Conservation (phyloP, 2,888 invertebrate species). For the Parasteatoda lunata region DNA sequence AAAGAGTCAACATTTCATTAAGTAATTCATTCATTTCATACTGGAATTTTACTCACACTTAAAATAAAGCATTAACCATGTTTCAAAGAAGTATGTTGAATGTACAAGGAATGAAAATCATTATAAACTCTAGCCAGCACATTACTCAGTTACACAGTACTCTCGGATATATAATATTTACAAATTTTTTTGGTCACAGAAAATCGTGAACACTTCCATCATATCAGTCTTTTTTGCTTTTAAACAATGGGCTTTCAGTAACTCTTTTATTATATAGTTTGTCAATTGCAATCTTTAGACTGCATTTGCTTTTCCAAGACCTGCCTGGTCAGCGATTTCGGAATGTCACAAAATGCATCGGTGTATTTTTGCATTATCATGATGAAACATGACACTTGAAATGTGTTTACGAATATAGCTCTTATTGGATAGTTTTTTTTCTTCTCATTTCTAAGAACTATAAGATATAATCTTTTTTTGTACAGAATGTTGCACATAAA, state of each 20-base stretch:
- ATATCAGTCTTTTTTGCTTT: conserved; percentile 33
- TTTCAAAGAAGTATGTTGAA: conserved; percentile 26
- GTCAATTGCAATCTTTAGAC: conserved; percentile 12
- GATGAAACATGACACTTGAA: conserved; percentile 11
- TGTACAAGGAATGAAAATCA: conserved; percentile 66
- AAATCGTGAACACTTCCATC: conserved; percentile 47
- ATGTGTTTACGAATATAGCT: conserved; percentile 35
- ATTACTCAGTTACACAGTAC: conserved; percentile 65
- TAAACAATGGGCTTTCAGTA: conserved; percentile 57
- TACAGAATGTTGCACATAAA: conserved; percentile 44
- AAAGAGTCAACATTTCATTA: not conserved
- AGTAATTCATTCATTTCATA: conserved; percentile 1
- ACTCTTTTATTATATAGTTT: conserved; percentile 23
- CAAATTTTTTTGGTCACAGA: conserved; percentile 62
- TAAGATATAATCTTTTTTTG: conserved; percentile 53
- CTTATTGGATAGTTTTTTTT: conserved; percentile 41
- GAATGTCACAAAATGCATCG: conserved; percentile 36
- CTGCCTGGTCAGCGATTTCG: conserved; percentile 38
- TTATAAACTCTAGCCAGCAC: conserved; percentile 66
- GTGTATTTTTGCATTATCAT: not conserved
- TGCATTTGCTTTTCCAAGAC: conserved; percentile 15
- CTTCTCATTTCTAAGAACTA: conserved; percentile 44
- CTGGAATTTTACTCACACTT: conserved; percentile 29
- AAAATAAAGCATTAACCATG: conserved; percentile 31
- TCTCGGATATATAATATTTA: conserved; percentile 68